Percentiles rank a stretch among this genome's conserved stretches.
Evolutionary conservation across 2,113 vertebrate genomes (phyloP).

Genomic region (Mormyrus iriodes): DNA sequence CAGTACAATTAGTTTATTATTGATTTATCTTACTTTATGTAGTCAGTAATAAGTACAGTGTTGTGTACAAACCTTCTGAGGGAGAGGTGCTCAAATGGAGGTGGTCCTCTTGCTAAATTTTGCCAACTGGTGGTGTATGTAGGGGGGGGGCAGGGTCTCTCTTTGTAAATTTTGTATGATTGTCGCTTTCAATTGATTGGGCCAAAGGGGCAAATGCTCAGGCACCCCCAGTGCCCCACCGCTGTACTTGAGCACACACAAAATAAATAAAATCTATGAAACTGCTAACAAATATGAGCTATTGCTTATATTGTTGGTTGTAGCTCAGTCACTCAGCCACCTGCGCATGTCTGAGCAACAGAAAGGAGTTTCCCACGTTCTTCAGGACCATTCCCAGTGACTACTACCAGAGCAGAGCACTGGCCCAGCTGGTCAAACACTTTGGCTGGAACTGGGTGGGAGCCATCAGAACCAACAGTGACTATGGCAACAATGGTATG

Average conservation of each 20-base stretch:
- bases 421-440: conserved; percentile 63
- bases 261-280: not conserved
- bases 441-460: conserved; percentile 67
- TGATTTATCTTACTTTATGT: not conserved
- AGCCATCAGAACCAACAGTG: conserved; percentile 56
- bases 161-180: not conserved
- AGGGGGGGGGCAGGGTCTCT: no score
- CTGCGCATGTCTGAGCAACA: conserved; percentile 66
- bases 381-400: conserved; percentile 69
- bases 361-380: conserved; percentile 62
- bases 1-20: not conserved
- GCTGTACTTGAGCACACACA: not conserved
- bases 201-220: not conserved
- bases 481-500: conserved; percentile 64
- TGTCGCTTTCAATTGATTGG: no score
- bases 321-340: conserved; percentile 69
- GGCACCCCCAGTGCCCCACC: not conserved
- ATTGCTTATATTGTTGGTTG: conserved; percentile 17
- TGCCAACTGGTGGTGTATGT: not conserved
- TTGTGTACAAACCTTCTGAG: not conserved
- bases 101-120: not conserved
- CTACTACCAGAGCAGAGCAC: conserved; percentile 57
- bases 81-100: not conserved
- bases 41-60: not conserved
- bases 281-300: not conserved